Evolutionary conservation across 2,113 vertebrate genomes (phyloP).

Genomic region (Oplegnathus fasciatus): DNA sequence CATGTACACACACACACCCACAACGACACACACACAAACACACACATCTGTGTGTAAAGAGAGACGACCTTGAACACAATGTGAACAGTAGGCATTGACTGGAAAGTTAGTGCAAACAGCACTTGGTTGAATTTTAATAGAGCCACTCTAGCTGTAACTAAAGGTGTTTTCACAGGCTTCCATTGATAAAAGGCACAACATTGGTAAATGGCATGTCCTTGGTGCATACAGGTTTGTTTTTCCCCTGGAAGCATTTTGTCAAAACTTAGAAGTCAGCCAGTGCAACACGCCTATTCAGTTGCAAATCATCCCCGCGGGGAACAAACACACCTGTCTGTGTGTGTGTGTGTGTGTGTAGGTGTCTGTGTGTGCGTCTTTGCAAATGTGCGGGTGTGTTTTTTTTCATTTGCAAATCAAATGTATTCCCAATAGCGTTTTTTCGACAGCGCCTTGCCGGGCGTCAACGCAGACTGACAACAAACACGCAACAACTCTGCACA

Average conservation of each 20-base stretch:
- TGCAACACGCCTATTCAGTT: slow-evolving; percentile 54
- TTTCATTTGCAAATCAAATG: slow-evolving; percentile 85
- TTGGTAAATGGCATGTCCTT: slow-evolving; percentile 54
- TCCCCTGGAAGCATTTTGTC: slow-evolving; percentile 60
- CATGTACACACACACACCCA: slow-evolving; percentile 24
- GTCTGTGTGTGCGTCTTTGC: slow-evolving; percentile 40
- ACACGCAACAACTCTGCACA: slow-evolving; percentile 36
- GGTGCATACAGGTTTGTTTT: slow-evolving; percentile 43
- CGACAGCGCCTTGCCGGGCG: slow-evolving; percentile 34
- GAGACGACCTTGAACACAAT: slow-evolving; percentile 61
- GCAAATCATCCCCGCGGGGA: slow-evolving; percentile 59
- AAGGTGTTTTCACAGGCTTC: slow-evolving; percentile 24
- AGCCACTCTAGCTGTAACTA: slow-evolving; percentile 19
- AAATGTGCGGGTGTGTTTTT: slow-evolving; percentile 41
- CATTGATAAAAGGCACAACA: slow-evolving; percentile 35
- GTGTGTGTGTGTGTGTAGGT: slow-evolving; percentile 5
- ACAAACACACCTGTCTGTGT: slow-evolving; percentile 63
- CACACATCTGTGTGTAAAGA: slow-evolving; percentile 31
- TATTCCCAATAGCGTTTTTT: slow-evolving; percentile 50
- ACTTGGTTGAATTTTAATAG: slow-evolving; percentile 70
- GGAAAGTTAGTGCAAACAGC: slow-evolving; percentile 63
- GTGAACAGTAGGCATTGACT: slow-evolving; percentile 31
- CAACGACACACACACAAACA: slow-evolving; percentile 23
- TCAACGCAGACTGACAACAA: slow-evolving; percentile 30
- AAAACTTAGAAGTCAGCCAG: slow-evolving; percentile 48